Conservation (phyloP, 2,797 vertebrate genomes). For the Chrysocyon brachyurus region DNA sequence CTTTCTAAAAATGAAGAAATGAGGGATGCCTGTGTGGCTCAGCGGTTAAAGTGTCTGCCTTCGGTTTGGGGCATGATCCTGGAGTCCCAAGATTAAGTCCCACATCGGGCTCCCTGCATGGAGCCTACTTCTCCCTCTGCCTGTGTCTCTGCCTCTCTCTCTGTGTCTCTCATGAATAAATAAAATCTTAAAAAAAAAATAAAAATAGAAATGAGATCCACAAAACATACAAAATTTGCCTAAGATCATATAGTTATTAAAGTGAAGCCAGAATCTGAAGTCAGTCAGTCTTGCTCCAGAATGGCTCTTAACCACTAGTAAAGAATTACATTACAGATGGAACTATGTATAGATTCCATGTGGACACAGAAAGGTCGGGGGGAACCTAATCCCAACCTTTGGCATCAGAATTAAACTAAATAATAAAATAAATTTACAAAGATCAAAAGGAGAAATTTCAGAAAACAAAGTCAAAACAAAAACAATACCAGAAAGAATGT, state of each 20-base stretch:
- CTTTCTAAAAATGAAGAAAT: conserved; percentile 38
- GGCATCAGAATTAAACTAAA: background rate
- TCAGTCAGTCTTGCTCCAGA: background rate
- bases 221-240: conserved; percentile 29
- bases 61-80: no score
- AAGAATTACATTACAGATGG: background rate
- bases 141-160: no score
- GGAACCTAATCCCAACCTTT: background rate
- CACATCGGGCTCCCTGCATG: no score
- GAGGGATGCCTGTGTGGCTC: background rate
- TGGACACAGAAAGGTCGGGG: background rate
- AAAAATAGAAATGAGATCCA: background rate
- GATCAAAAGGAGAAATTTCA: conserved; percentile 24
- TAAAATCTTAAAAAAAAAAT: no score
- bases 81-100: no score
- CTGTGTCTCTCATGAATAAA: no score
- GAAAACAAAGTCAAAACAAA: background rate
- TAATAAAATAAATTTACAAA: conserved; percentile 12
- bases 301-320: background rate
- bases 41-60: no score
- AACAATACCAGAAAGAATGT: background rate
- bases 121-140: no score
- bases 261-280: background rate
- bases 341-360: background rate
- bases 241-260: background rate